Conservation (phyloP, 1,140 invertebrate genomes). For the Linepithema humile region DNA sequence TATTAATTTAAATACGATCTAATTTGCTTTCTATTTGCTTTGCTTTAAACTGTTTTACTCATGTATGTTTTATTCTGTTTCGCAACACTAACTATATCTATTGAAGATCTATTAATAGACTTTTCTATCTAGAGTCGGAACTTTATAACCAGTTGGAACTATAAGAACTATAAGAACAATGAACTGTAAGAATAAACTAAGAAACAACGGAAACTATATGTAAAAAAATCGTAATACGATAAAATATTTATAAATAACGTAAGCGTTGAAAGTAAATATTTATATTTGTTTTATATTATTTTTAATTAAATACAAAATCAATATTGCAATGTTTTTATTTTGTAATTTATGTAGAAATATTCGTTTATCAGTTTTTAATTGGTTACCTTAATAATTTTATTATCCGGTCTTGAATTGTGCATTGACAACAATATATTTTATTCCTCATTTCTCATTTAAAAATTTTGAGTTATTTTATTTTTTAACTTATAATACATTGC, state of each 20-base stretch:
- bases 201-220: neutral
- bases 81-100: neutral
- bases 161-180: neutral
- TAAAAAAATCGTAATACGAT: neutral
- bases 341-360: too few relatives aligned
- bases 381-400: neutral
- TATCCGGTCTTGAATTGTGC: too few relatives aligned
- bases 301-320: neutral
- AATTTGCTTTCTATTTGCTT: neutral
- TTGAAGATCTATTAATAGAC: neutral
- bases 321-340: neutral
- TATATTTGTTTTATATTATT: neutral
- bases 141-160: too few relatives aligned
- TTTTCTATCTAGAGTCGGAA: slow-evolving; percentile 9
- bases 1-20: neutral
- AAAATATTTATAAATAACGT: neutral
- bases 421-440: too few relatives aligned
- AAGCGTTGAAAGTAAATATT: neutral
- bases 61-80: neutral
- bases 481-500: neutral
- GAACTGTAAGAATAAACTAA: neutral
- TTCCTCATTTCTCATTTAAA: too few relatives aligned
- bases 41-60: too few relatives aligned
- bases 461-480: too few relatives aligned
- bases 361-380: neutral